A percentile compares a stretch with the other conserved stretches of the same genome.
Evolutionary conservation across 2,888 invertebrate species (phyloP).

Genomic region (Ctenicera cuprea): DNA sequence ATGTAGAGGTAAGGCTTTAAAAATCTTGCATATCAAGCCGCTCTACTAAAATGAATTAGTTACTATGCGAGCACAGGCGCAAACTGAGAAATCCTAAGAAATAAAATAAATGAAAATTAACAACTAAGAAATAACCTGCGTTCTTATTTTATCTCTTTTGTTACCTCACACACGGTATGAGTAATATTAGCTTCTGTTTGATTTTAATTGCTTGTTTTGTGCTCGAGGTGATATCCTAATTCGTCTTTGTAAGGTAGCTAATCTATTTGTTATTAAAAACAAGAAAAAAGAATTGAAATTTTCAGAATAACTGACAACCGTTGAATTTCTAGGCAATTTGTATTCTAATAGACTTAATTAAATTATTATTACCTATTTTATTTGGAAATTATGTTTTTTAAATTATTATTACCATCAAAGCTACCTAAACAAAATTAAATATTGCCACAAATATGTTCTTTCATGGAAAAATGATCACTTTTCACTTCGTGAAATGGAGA

Average conservation of each 20-base stretch:
- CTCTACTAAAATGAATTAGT: conserved; percentile 29
- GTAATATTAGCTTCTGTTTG: conserved; percentile 49
- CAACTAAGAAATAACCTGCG: conserved; percentile 50
- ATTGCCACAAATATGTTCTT: no score
- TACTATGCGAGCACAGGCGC: conserved; percentile 48
- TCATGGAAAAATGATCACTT: no score
- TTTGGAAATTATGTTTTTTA: no score
- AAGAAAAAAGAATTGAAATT: no score
- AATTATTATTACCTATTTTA: no score
- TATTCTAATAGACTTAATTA: no score
- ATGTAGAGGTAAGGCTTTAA: no score
- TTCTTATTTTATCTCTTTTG: conserved; percentile 40
- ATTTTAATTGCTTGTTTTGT: conserved; percentile 29
- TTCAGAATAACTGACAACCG: no score
- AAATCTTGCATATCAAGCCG: conserved; percentile 14
- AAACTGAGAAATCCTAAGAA: conserved; percentile 52
- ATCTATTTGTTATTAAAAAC: not conserved
- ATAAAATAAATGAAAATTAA: conserved; percentile 55
- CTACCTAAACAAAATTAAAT: no score
- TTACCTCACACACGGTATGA: conserved; percentile 48
- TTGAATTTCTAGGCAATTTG: no score
- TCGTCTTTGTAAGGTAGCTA: conserved; percentile 14
- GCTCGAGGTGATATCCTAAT: conserved; percentile 35
- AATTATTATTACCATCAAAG: no score
- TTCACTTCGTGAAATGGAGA: no score